Evolutionary conservation across 2,113 vertebrate species (phyloP), one percentile per base, ranked within the genome.

Genomic region (Clupea harengus): DNA sequence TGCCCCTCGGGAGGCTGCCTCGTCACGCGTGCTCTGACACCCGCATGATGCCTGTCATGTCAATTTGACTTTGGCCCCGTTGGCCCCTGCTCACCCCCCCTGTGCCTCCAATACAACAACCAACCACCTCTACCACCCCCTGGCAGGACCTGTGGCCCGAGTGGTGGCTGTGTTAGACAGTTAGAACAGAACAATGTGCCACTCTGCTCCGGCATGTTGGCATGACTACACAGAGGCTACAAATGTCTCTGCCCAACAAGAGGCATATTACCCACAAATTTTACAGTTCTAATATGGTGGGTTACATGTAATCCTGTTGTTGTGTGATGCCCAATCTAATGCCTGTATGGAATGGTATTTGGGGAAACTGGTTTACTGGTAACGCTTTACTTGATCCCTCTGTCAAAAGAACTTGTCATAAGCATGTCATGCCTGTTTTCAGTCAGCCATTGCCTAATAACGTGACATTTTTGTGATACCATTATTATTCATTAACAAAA

Each of bases 41-140:
- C 28, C 72, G 32, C 32, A 32, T 18, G 72, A 39, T 28, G 72
- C 72, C 72, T 78, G 72, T 78, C 72, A 78, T 78, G 72, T 78
- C 72, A 78, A 39, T 78, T 78, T 39, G 11, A 44, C 72, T 78
- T 15, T 32, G 72, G 10, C 72, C 72, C 72, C 39, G 32, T 39
- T 78, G 13, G 5, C 72, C 28, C 10, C 64, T 28, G n/a, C n/a
- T 25, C n/a, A 25, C 64, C 72, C 50, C 50, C 39, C 60, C 60
- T 64, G 60, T 64, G n/a, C 20, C 47, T 7, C 9, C 47, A 10
- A 49, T 3, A 5, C 54, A 22, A 4, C 54, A 6, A 6, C 54
- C 54, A 60, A 78, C 64, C 64, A 67, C n/a, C 64, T 10, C 13
- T 13, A 1, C 28, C 28, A 32, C 2, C 11, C 28, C 20, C n/a